Conservation (phyloP, 2,113 vertebrate genomes). For the Origma solitaria region DNA sequence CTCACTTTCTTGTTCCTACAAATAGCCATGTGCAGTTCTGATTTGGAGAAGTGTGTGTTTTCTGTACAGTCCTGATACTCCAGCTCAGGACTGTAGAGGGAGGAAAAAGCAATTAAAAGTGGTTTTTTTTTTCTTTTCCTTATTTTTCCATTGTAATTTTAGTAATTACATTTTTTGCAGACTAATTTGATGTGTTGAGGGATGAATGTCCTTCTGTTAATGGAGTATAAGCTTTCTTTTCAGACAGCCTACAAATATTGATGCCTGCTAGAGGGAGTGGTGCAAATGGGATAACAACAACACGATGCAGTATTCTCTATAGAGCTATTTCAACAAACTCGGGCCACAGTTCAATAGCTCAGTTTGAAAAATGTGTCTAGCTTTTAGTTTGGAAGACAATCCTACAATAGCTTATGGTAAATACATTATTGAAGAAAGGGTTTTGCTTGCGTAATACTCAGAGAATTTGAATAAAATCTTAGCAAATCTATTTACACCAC, state of each 20-base stretch:
- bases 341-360: neutral
- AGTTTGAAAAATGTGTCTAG: conserved; percentile 13
- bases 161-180: neutral
- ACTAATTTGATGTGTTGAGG: neutral
- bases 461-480: neutral
- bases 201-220: neutral
- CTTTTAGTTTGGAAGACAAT: neutral
- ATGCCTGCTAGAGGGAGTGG: neutral
- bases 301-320: neutral
- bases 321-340: neutral
- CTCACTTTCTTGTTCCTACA: neutral
- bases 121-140: neutral
- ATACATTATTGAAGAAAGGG: neutral
- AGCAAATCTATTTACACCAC: neutral
- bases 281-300: neutral
- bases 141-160: neutral
- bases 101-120: neutral
- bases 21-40: neutral
- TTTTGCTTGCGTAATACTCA: neutral
- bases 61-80: neutral
- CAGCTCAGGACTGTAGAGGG: neutral
- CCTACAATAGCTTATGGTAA: neutral
- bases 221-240: neutral
- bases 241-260: neutral
- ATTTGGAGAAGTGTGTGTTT: neutral